Percentiles rank a stretch among this genome's conserved stretches.
Conservation (phyloP, 2,113 vertebrate species). For the Saccopteryx leptura region DNA sequence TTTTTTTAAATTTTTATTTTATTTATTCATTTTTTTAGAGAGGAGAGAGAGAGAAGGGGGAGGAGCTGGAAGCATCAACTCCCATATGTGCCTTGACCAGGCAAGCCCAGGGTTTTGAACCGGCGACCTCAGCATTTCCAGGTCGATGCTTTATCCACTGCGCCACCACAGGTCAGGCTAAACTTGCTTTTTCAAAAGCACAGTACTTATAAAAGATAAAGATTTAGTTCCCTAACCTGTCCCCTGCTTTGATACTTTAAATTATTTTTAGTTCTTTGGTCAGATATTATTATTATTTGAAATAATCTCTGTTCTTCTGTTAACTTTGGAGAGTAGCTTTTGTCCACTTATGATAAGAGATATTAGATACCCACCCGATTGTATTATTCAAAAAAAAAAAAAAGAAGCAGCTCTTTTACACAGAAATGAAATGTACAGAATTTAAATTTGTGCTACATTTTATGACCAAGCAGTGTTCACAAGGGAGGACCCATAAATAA, state of each 20-base stretch:
- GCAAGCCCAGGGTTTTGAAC: too few species aligned
- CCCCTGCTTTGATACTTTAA: not conserved
- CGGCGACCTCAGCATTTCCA: too few species aligned
- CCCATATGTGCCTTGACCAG: too few species aligned
- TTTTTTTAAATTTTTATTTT: too few species aligned
- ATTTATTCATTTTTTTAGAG: too few species aligned
- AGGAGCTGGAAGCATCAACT: too few species aligned
- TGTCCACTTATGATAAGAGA: slow-evolving; percentile 22
- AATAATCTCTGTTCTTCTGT: slow-evolving; percentile 42
- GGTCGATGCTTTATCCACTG: too few species aligned
- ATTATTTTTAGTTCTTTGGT: slow-evolving; percentile 57
- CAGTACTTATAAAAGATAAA: slow-evolving; percentile 24
- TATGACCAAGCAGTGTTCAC: slow-evolving; percentile 42
- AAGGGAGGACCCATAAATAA: not conserved
- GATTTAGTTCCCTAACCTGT: slow-evolving; percentile 13
- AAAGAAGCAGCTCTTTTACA: slow-evolving; percentile 21
- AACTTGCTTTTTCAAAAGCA: slow-evolving; percentile 64
- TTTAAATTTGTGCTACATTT: slow-evolving; percentile 23
- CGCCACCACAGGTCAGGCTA: too few species aligned
- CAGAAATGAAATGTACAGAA: slow-evolving; percentile 15
- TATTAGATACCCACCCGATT: not conserved
- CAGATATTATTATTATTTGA: not conserved
- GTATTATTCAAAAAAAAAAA: slow-evolving; percentile 51
- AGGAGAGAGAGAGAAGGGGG: too few species aligned
- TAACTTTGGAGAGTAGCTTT: slow-evolving; percentile 54